These are phyloP conservation scores for Loris lydekkerianus DNA, from an alignment of 2,797 vertebrate genomes.

Conservation along the genomic window DNA sequence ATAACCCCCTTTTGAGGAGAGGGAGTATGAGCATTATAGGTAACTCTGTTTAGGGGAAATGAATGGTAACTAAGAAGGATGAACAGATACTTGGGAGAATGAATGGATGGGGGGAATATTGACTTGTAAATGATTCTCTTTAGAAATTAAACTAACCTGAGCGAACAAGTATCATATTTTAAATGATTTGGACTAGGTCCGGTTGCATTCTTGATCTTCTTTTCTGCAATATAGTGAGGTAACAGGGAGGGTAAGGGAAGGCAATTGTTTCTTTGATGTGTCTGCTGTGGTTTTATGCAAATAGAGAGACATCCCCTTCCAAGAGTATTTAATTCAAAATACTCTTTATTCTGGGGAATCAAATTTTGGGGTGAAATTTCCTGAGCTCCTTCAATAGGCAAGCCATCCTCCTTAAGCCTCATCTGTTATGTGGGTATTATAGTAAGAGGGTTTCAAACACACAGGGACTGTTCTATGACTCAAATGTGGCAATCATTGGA, in stretches of 20 bases:
- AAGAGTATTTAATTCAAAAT: neutral
- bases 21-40: neutral
- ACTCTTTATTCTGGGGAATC: neutral
- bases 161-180: neutral
- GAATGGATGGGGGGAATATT: neutral
- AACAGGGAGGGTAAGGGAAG: neutral
- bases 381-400: neutral
- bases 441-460: neutral
- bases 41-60: neutral
- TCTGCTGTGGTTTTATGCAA: neutral
- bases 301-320: neutral
- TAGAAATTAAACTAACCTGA: neutral
- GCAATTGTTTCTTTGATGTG: neutral
- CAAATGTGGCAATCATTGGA: neutral
- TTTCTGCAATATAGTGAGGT: neutral
- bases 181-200: neutral
- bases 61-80: neutral
- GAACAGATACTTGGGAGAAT: neutral
- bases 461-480: neutral
- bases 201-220: neutral
- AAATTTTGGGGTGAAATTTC: neutral
- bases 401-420: neutral
- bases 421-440: neutral
- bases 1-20: neutral
- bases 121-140: neutral